These are phyloP conservation scores for Thalassarche chlororhynchos DNA, from an alignment of 2,113 vertebrate genomes.

Conservation along the genomic window DNA sequence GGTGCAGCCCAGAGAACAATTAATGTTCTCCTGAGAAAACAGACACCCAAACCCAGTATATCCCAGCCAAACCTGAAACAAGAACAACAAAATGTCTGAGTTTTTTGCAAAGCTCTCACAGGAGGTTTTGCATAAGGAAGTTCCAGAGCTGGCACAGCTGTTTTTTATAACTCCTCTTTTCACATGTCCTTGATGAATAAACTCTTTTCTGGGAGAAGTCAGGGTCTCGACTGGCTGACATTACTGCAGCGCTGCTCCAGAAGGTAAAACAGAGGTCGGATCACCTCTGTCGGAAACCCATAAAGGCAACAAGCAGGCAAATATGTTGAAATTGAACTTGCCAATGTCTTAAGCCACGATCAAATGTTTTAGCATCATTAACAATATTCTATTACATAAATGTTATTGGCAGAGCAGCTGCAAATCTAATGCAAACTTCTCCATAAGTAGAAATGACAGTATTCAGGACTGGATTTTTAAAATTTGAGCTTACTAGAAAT, in stretches of 20 bases:
- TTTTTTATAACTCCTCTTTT: background rate
- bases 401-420: background rate
- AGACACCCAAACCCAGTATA: background rate
- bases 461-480: background rate
- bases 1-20: background rate
- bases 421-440: background rate
- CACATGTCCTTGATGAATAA: background rate
- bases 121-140: background rate
- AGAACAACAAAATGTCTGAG: background rate
- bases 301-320: background rate
- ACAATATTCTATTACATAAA: background rate
- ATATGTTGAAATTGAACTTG: background rate
- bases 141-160: background rate
- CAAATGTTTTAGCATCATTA: background rate
- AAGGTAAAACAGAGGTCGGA: background rate
- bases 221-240: background rate
- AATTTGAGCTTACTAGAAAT: background rate
- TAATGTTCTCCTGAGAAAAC: background rate
- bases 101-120: background rate
- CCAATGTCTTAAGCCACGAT: background rate
- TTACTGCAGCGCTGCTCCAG: background rate
- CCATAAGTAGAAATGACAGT: background rate
- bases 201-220: background rate
- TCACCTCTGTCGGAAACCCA: background rate
- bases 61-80: background rate